phyloP scores from a whole-genome alignment of 2,888 invertebrate genomes.

The Gari tellinella region DNA sequence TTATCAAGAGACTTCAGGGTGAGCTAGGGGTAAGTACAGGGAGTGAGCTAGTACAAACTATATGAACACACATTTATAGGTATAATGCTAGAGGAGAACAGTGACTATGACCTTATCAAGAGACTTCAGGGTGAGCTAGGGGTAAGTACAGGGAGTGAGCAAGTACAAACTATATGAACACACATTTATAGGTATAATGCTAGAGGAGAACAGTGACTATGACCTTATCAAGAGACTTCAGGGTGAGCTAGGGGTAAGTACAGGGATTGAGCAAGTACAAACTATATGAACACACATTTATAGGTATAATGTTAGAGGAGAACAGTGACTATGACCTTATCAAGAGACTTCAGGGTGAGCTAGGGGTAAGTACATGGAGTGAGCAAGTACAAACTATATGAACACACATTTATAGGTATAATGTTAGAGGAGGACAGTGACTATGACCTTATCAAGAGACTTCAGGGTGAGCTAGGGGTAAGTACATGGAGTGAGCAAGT shows the following conservation, averaged over 20 bases:
- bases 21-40: constrained; percentile 76
- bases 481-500: too few relatives aligned
- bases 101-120: constrained; percentile 72
- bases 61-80: too few relatives aligned
- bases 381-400: too few relatives aligned
- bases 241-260: constrained; percentile 77
- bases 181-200: too few relatives aligned
- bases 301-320: too few relatives aligned
- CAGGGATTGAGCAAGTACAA: too few relatives aligned
- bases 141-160: constrained; percentile 69
- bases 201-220: constrained; percentile 72
- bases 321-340: constrained; percentile 74
- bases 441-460: constrained; percentile 69
- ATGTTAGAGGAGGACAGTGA: constrained; percentile 73
- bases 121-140: constrained; percentile 76
- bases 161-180: too few relatives aligned
- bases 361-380: constrained; percentile 77
- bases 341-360: constrained; percentile 73
- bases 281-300: too few relatives aligned
- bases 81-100: too few relatives aligned
- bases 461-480: constrained; percentile 79
- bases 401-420: too few relatives aligned
- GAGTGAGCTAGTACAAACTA: too few relatives aligned
- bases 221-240: constrained; percentile 71
- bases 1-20: constrained; percentile 71